Evolutionary conservation across 2,797 vertebrate species (phyloP).

Genomic region (Emydoidea blandingii): DNA sequence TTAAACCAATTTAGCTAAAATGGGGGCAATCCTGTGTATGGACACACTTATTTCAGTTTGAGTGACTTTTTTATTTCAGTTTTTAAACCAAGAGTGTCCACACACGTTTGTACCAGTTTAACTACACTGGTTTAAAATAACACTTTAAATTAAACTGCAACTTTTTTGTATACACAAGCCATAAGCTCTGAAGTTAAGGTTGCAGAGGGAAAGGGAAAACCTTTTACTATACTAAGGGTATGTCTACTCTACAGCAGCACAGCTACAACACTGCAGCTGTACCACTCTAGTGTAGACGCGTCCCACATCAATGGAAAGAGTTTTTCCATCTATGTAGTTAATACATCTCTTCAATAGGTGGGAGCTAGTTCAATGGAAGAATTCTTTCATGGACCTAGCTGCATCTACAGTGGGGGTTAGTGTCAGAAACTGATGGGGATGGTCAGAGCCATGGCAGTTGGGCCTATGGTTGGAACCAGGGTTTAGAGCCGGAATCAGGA

Average conservation of each 20-base stretch:
- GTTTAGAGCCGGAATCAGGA: not conserved
- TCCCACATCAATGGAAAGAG: not conserved
- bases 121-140: not conserved
- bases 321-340: not conserved
- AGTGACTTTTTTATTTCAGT: not conserved
- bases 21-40: not conserved
- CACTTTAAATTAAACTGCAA: not conserved
- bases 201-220: not conserved
- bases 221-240: not conserved
- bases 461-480: not conserved
- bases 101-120: not conserved
- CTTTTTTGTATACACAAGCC: not conserved
- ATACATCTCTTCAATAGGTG: not conserved
- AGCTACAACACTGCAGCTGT: not conserved
- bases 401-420: not conserved
- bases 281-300: not conserved
- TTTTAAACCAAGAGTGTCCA: not conserved
- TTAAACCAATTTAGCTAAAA: slow-evolving; percentile 6
- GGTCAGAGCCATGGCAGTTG: not conserved
- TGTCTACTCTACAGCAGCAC: not conserved
- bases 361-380: not conserved
- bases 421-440: not conserved
- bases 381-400: not conserved
- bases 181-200: rapidly evolving
- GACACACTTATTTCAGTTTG: not conserved